Evolutionary conservation across 2,113 vertebrate species (phyloP).

Genomic region (Syrrhaptes paradoxus): DNA sequence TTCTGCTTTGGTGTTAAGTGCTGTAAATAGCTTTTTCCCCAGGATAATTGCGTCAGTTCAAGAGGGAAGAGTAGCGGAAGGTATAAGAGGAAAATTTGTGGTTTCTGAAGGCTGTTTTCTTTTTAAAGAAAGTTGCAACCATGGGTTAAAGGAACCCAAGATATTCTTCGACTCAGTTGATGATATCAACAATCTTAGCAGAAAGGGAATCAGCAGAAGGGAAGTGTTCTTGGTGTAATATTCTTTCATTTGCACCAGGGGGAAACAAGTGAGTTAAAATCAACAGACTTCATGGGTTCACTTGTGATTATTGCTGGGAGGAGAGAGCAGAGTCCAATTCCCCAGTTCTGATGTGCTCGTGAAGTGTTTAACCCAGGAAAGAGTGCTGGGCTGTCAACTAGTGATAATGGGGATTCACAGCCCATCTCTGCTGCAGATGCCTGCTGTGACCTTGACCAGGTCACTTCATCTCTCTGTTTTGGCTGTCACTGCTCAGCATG

Average conservation of each 20-base stretch:
- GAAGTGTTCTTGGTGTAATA: background rate
- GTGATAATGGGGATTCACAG: background rate
- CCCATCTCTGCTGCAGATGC: background rate
- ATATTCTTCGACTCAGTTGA: background rate
- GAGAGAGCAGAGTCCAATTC: conserved; percentile 1
- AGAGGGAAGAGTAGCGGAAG: background rate
- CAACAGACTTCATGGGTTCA: background rate
- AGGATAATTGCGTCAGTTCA: background rate
- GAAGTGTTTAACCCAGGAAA: background rate
- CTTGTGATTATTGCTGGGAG: background rate
- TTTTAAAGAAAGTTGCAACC: background rate
- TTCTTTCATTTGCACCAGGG: background rate
- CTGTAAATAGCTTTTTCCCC: background rate
- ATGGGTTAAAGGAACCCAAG: background rate
- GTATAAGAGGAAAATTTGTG: background rate
- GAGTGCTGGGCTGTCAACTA: background rate
- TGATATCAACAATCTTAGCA: background rate
- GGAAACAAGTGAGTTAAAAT: background rate
- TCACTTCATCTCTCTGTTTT: background rate
- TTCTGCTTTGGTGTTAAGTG: background rate
- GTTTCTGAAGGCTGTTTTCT: background rate
- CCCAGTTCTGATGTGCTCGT: background rate
- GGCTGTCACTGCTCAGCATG: background rate
- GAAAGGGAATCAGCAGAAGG: background rate
- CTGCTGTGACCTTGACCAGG: background rate